phyloP scores from a whole-genome alignment of 1,140 invertebrate genomes.

The Drosophila athabasca region DNA sequence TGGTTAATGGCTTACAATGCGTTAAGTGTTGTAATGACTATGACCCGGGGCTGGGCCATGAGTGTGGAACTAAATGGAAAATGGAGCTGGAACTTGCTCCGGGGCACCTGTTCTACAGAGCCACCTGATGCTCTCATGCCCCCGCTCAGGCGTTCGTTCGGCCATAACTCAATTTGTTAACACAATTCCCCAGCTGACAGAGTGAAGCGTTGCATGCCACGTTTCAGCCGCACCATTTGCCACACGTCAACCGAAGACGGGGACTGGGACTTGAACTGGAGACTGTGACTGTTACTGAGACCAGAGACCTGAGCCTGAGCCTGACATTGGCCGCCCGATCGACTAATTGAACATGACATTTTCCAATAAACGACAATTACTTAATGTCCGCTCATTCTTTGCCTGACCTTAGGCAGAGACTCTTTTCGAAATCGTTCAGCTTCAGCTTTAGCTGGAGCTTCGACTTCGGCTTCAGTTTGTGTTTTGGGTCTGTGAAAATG shows the following conservation, averaged over 20 bases:
- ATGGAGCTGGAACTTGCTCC: constrained; percentile 26
- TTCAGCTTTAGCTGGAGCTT: too few species aligned
- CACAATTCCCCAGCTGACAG: constrained; percentile 39
- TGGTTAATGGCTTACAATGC: constrained; percentile 61
- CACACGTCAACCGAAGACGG: too few species aligned
- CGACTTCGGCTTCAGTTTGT: too few species aligned
- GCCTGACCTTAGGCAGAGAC: constrained; percentile 55
- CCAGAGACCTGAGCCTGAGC: background rate
- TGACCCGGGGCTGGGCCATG: background rate
- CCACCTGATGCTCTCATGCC: constrained; percentile 18
- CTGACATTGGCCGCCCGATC: constrained; percentile 34
- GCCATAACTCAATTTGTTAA: constrained; percentile 56
- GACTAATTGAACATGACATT: constrained; percentile 79
- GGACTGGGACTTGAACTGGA: too few species aligned
- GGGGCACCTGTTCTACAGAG: constrained; percentile 14
- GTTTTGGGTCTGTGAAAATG: constrained; percentile 24
- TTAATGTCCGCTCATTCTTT: constrained; percentile 46
- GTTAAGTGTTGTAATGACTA: constrained; percentile 44
- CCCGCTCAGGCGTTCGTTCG: background rate
- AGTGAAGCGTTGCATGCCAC: constrained; percentile 52
- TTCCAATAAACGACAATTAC: constrained; percentile 77
- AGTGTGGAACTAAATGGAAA: background rate
- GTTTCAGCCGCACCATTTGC: constrained; percentile 22
- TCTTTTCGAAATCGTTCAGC: constrained; percentile 15
- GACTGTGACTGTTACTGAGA: too few species aligned